Percentiles rank a stretch among this genome's conserved stretches.
Evolutionary conservation across 92 coral and sea anemone species (phyloP).

Genomic region (Parazoanthus atlanticus): DNA sequence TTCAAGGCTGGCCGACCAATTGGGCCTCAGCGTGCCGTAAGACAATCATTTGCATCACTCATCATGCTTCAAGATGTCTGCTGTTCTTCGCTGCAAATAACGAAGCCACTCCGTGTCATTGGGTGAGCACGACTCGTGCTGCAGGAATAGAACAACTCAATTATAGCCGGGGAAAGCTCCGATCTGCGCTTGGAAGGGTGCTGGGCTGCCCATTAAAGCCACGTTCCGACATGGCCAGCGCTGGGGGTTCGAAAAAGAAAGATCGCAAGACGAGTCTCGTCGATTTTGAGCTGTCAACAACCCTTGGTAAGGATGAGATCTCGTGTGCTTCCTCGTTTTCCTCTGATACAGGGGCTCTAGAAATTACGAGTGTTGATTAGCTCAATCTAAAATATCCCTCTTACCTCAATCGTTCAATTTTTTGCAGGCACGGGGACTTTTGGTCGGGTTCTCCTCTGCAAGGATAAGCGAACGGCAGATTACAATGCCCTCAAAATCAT

Average conservation of each 20-base stretch:
- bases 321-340: constrained; percentile 5
- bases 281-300: constrained; percentile 91
- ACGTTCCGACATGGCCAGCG: constrained; percentile 64
- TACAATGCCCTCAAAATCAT: constrained; percentile 92
- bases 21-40: constrained; percentile 21
- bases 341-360: not conserved
- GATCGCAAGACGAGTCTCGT: constrained; percentile 81
- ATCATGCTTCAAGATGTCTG: constrained; percentile 58
- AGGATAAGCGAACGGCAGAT: constrained; percentile 82
- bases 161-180: constrained; percentile 18
- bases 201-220: constrained; percentile 23
- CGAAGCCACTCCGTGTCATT: constrained; percentile 27
- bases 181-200: constrained; percentile 31
- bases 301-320: constrained; percentile 75
- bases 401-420: constrained; percentile 5
- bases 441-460: constrained; percentile 89
- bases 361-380: constrained; percentile 44
- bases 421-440: constrained; percentile 95
- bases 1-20: constrained; percentile 43
- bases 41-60: constrained; percentile 37
- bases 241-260: constrained; percentile 70
- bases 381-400: constrained; percentile 15
- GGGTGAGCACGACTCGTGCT: constrained; percentile 7
- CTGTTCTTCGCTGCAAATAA: constrained; percentile 49
- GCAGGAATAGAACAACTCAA: constrained; percentile 16